Percentiles rank a stretch among this genome's conserved stretches.
Conservation (phyloP, 2,888 invertebrate genomes). For the Cephalotes varians region DNA sequence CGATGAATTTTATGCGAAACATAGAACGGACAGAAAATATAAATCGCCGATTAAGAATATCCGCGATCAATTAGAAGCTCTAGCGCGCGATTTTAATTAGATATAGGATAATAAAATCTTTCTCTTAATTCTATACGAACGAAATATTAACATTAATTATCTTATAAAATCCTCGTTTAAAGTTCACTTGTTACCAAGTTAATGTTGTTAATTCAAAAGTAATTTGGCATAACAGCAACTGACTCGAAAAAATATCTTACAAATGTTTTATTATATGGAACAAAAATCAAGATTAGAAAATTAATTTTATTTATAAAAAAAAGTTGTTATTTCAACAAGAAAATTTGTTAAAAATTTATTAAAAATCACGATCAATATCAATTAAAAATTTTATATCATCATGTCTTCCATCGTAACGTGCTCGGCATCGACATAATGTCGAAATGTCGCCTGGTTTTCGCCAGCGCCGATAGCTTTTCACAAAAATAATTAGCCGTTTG, state of each 20-base stretch:
- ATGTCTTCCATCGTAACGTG: not conserved
- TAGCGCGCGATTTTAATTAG: conserved; percentile 17
- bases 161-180: not conserved
- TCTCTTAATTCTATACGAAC: not conserved
- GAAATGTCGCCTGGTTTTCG: conserved; percentile 54
- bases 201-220: not conserved
- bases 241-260: not conserved
- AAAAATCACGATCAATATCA: conserved; percentile 9
- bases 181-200: not conserved
- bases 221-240: not conserved
- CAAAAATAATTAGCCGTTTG: conserved; percentile 59
- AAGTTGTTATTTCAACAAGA: not conserved
- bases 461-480: conserved; percentile 54
- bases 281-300: not conserved
- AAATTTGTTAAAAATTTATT: conserved; percentile 15
- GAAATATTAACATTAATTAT: not conserved
- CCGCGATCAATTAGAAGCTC: conserved; percentile 26
- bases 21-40: conserved; percentile 20
- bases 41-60: conserved; percentile 47
- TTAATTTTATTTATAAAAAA: not conserved
- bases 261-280: not conserved
- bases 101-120: not conserved
- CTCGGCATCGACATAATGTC: conserved; percentile 49
- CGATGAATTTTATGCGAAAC: conserved; percentile 30
- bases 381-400: conserved; percentile 18